Evolutionary conservation across 23 tunicate species (phyloP).

Genomic region (Ascidia mentula): DNA sequence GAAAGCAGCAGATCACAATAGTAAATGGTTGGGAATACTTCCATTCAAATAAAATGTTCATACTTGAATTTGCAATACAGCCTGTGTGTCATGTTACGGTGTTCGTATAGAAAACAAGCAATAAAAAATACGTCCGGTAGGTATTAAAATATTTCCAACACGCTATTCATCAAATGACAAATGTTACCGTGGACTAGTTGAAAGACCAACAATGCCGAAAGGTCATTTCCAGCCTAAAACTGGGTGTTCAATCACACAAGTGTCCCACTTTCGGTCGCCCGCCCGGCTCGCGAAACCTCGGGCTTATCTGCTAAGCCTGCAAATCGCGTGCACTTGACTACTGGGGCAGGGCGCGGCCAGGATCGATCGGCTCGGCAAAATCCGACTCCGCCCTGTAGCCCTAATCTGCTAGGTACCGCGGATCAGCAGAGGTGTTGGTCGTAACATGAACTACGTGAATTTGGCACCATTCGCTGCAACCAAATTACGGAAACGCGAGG

Average conservation of each 20-base stretch:
- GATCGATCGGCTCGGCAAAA: not conserved
- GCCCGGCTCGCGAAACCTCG: not conserved
- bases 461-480: not conserved
- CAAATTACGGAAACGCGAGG: not conserved
- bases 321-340: not conserved
- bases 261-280: not conserved
- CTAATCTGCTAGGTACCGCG: not conserved
- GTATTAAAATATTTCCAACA: too few species aligned
- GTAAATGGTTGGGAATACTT: too few species aligned
- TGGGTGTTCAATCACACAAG: not conserved
- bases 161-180: too few species aligned
- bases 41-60: too few species aligned
- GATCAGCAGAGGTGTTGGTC: not conserved
- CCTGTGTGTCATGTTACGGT: too few species aligned
- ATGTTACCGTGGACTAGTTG: too few species aligned
- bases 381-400: not conserved
- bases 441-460: not conserved
- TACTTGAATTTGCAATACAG: too few species aligned
- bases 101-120: too few species aligned
- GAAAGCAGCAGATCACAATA: too few species aligned
- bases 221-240: not conserved
- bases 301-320: not conserved
- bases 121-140: too few species aligned
- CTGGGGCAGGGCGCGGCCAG: not conserved
- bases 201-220: too few species aligned